phyloP scores from a whole-genome alignment of 2,797 vertebrate genomes.

The Lemur catta region DNA sequence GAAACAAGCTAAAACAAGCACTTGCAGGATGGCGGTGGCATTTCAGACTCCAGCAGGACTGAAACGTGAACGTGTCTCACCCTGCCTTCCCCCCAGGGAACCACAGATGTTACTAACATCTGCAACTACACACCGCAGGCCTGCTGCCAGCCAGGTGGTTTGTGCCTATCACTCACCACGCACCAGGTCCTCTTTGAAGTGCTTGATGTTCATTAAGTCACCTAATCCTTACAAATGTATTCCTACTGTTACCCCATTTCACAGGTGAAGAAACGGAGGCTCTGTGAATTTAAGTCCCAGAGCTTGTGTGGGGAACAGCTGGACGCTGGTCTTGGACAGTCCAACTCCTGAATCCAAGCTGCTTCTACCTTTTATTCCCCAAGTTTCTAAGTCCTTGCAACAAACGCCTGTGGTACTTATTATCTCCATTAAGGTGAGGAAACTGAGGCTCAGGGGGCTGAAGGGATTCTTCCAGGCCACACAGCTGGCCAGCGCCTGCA shows the following conservation, averaged over 20 bases:
- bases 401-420: neutral
- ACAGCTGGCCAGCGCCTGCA: no score
- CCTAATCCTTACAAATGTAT: neutral
- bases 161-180: fast-evolving
- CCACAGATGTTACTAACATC: neutral
- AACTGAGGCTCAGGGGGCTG: neutral
- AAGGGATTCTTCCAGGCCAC: neutral
- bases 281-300: neutral
- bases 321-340: neutral
- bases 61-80: fast-evolving
- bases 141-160: neutral
- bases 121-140: no score
- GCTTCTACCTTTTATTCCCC: neutral
- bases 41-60: neutral
- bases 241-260: neutral
- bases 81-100: no score
- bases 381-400: neutral
- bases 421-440: neutral
- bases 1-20: neutral
- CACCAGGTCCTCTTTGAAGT: neutral
- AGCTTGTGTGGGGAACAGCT: neutral
- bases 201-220: neutral
- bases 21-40: fast-evolving
- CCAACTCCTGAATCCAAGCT: neutral
- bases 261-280: neutral